These are phyloP conservation scores for Leptopilina clavipes DNA, from an alignment of 1,140 invertebrate genomes.

Conservation along the genomic window DNA sequence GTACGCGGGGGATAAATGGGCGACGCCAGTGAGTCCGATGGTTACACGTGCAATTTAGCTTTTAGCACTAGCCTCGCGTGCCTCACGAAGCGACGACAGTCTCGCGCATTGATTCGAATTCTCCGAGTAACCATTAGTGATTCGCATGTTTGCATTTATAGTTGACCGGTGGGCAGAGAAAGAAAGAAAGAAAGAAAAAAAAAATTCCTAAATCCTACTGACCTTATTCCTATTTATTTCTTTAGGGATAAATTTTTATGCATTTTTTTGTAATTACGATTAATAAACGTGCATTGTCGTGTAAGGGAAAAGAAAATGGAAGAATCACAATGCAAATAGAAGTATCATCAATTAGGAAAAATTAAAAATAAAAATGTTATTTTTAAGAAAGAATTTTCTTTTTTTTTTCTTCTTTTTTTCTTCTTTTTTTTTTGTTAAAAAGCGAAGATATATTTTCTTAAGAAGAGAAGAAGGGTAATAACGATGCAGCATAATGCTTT, in stretches of 20 bases:
- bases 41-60: constrained; percentile 34
- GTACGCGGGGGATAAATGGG: constrained; percentile 20
- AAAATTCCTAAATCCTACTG: no score
- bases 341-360: background rate
- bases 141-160: background rate
- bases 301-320: no score
- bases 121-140: constrained; percentile 1
- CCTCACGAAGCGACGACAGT: constrained; percentile 16
- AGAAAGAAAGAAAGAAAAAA: no score
- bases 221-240: no score
- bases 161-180: no score
- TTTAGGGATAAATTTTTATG: no score
- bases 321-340: no score
- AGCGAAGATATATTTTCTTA: background rate
- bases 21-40: constrained; percentile 21
- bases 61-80: constrained; percentile 33
- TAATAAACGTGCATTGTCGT: no score
- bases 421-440: background rate
- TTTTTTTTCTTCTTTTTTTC: no score
- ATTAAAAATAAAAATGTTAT: background rate
- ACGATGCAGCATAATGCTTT: constrained; percentile 18
- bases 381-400: no score
- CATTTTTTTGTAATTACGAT: no score
- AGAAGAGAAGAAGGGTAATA: background rate
- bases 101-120: constrained; percentile 23